Evolutionary conservation across 2,797 vertebrate genomes (phyloP), one percentile per base, ranked within the genome.

Genomic region (Pangasius mekongensis): DNA sequence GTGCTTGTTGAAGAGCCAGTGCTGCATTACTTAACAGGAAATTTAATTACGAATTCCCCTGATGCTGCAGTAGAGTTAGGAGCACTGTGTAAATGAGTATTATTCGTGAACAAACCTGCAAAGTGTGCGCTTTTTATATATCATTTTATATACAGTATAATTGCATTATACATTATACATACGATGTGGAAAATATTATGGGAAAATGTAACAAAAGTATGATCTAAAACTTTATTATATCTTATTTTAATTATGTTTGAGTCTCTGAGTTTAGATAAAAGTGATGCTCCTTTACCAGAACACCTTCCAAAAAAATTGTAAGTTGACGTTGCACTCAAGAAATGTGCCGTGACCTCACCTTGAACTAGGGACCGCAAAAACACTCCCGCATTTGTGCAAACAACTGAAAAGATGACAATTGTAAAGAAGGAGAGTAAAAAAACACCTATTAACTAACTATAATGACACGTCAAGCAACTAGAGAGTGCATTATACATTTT

Each of bases 1-100:
- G 58, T 82, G 58, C 80, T 82, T 62, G 36, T 22, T 62, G 58
- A 82, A 36, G 24, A 82, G 58, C 80, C 56, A 3, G 56, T 47
- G 58, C 80, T 64, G 56, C 36, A 9, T 43, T 62, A 43, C 80
- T 82, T 43, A 43, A 27, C 33, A 43, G 5, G 33, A 18, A 9
- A 82, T 43, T 27, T n/a, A 11, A 82, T 64, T 39, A 64, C 0
- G 36, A 43, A 64, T 82, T 64, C 58, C 58, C 33, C 33, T n/a
- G 56, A 47, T 43, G 80, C 80, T 47, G 36, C 24, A 43, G 11
- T 22, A n/a, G 36, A 43, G 13, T 82, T 16, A 43, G 3, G 36
- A 82, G 80, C 10, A 13, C 22, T 1, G 5, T 24, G 52, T 33
- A 78, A 77, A 80, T 20, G n/a, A 20, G 4, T 54, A 16, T 76